Evolutionary conservation across 92 coral and sea anemone species (phyloP), one percentile per base, ranked within the genome.

Genomic region (Porites cylindrica): DNA sequence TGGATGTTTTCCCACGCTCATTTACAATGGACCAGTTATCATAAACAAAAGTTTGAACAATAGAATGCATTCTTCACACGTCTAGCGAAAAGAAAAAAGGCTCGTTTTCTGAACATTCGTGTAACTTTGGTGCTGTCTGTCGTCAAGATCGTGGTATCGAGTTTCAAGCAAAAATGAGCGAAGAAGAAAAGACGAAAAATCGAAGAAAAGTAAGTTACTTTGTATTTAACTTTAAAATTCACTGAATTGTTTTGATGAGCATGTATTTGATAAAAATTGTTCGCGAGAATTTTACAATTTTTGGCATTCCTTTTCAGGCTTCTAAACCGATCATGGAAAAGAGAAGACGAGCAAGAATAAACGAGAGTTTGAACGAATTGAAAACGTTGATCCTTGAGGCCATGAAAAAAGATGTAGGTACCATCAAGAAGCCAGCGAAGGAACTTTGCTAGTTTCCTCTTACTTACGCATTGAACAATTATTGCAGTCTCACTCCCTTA

Each of bases 301-400:
- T 50, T 50, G 19, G 2, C 66, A 80, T 70, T 82, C 70, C 78
- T 66, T 77, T 84, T 62, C 86, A 94, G 97, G 92, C 97, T 1
- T 91, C 97, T 23, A 94, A 94, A 72, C 97, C 97, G 32, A 89
- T 94, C 70, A 94, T 94, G 97, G 97, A 94, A 75, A 94, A 94
- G 68, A 82, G 93, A 4, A 60, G 97, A 67, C 76, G 97, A 69
- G 97, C 94, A 12, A 77, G 97, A 62, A 94, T 94, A 70, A 94
- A 94, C 85, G 91, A 83, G 75, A 94, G 97, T 58, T 77, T 94
- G 32, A 91, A 94, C 82, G 97, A 94, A 76, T 76, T 94, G 4
- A 94, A 94, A 80, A 50, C 80, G 54, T 77, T 94, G 18, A 92
- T 94, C 51, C 88, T 94, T 51, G 97, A 94, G 17, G 94, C 94